Evolutionary conservation across 1,140 invertebrate genomes (phyloP).

Genomic region (Zaprionus taronus): DNA sequence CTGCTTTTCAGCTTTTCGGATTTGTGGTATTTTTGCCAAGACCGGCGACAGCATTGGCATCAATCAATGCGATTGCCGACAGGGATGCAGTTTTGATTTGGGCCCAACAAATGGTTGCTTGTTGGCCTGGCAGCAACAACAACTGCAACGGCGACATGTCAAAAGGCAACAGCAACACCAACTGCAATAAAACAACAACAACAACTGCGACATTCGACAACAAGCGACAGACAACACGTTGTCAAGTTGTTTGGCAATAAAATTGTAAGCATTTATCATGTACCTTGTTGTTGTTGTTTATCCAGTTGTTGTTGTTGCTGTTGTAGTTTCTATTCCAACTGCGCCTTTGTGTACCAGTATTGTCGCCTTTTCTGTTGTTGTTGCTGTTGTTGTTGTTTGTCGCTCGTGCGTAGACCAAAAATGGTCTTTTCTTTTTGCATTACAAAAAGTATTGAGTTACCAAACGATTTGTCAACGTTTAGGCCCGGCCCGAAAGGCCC

Average conservation of each 20-base stretch:
- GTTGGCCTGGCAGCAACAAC: slow-evolving; percentile 18
- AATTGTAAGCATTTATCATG: slow-evolving; percentile 81
- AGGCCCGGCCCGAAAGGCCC: slow-evolving; percentile 31
- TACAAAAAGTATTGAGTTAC: slow-evolving; percentile 79
- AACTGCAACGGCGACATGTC: slow-evolving; percentile 13
- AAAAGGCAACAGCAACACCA: slow-evolving; percentile 13
- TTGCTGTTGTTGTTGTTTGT: slow-evolving; percentile 24
- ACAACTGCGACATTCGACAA: slow-evolving; percentile 36
- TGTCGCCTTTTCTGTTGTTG: slow-evolving; percentile 26
- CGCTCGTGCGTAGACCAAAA: slow-evolving; percentile 70
- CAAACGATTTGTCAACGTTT: slow-evolving; percentile 78
- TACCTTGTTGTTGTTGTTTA: slow-evolving; percentile 57
- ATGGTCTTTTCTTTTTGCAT: slow-evolving; percentile 69
- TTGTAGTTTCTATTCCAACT: slow-evolving; percentile 29
- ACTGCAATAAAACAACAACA: slow-evolving; percentile 11
- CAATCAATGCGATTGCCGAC: slow-evolving; percentile 69
- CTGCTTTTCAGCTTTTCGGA: not conserved
- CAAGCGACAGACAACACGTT: slow-evolving; percentile 52
- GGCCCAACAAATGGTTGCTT: slow-evolving; percentile 41
- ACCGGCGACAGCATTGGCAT: slow-evolving; percentile 56
- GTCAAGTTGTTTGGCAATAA: slow-evolving; percentile 76
- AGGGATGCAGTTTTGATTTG: slow-evolving; percentile 64
- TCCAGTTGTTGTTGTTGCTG: slow-evolving; percentile 24
- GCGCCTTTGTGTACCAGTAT: slow-evolving; percentile 21
- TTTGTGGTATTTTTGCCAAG: slow-evolving; percentile 34